Evolutionary conservation across 2,888 invertebrate species (phyloP).

Genomic region (Lithophane ornitopus): DNA sequence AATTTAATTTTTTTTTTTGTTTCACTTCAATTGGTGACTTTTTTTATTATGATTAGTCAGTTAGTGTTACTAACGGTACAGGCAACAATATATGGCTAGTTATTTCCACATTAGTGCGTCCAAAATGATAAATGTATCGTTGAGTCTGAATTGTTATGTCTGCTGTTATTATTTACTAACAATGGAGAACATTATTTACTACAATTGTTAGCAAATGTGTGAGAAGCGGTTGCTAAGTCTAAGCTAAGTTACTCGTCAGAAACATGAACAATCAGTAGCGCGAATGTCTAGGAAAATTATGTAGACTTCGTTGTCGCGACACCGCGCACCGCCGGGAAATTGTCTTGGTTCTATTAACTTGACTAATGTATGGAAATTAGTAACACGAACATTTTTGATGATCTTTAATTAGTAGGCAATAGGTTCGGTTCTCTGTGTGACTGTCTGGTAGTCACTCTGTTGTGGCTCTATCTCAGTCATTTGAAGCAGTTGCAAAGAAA

Average conservation of each 20-base stretch:
- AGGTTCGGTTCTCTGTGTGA: not conserved
- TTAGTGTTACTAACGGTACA: not conserved
- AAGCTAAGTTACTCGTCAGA: constrained; percentile 1
- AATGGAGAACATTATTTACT: constrained; percentile 2
- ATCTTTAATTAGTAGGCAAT: not conserved
- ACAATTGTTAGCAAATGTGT: constrained; percentile 5
- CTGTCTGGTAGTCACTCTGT: not conserved
- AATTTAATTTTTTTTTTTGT: too few species aligned
- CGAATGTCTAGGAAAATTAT: not conserved
- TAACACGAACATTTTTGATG: not conserved
- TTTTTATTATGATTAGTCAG: constrained; percentile 9
- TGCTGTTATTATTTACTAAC: constrained; percentile 20
- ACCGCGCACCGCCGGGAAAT: not conserved
- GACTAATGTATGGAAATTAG: not conserved
- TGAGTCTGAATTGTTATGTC: not conserved
- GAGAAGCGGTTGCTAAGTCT: constrained; percentile 8
- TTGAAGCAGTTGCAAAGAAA: not conserved
- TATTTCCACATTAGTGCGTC: constrained; percentile 35
- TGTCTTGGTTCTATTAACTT: not conserved
- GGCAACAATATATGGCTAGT: constrained; percentile 8
- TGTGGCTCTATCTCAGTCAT: not conserved
- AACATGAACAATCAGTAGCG: constrained; percentile 19
- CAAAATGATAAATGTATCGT: constrained; percentile 30
- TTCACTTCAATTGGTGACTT: not conserved
- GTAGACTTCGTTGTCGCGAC: not conserved